Base-by-base conservation (phyloP, 1,140 invertebrate species). In the Muscidifurax raptorellus region DNA sequence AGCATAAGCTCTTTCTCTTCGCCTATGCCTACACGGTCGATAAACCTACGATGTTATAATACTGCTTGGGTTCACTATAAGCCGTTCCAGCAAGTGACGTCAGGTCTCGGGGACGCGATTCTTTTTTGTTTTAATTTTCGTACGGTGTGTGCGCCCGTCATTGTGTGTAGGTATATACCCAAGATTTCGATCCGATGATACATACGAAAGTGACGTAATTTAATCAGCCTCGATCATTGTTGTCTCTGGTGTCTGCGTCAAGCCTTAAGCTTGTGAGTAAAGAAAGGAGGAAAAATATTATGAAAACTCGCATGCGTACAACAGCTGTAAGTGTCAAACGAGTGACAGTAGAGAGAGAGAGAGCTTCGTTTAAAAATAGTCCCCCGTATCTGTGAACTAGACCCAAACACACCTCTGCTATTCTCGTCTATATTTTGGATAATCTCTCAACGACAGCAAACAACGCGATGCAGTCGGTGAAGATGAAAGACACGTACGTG, bases 1-100 rank as follows among this genome's bases (percentile, higher is more conserved):
- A n/a, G 30, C 71, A n/a, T 74, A 69, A 67, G 64, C 27, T 32
- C 69, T 72, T 28, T 72, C 69, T 15, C 64, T 22, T 67, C 7
- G 25, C 18, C 12, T 15, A 18, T 69, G 27, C 66, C 66, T 69
- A 69, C 27, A 69, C 66, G 27, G 3, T 69, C 67, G 67, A 69
- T 69, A 69, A 28, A 69, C 67, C 22, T 28, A 27, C 67, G 67
- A 30, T 69, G 27, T 69, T 59, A 59, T 59, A 69, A 74, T 36
- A 74, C 27, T 1, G 71, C n/a, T 40, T 18, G 22, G 40, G 30
- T n/a, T 74, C 71, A 36, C 30, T 9, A 36, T 47, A 40, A 36
- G 71, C 30, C 71, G 71, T 74, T 32, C 28, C 5, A 40, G 36
- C 36, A 40, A 36, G 71, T 74, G 71, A 74, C 71, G 71, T 74